phyloP scores from a whole-genome alignment of 2,888 invertebrate species.

The Cinara cedri region DNA sequence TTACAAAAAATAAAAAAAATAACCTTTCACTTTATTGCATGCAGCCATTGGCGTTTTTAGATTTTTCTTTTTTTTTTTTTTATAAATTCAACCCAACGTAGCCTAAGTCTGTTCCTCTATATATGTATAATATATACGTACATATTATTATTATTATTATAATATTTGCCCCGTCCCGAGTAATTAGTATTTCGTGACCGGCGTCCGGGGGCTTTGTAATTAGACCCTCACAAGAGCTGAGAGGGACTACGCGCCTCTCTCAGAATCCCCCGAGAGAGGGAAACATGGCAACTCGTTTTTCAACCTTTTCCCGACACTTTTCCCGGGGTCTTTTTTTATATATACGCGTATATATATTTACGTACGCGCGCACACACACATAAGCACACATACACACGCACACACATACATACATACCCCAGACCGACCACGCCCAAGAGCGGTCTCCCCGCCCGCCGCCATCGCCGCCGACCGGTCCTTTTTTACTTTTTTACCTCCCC shows the following conservation, averaged over 20 bases:
- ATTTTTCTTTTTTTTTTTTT: conserved; percentile 29
- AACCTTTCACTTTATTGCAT: not conserved
- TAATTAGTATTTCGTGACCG: conserved; percentile 56
- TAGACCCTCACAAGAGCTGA: conserved; percentile 53
- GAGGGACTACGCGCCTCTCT: conserved; percentile 44
- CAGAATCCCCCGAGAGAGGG: conserved; percentile 55
- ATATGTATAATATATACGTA: conserved; percentile 22
- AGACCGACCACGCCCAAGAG: conserved; percentile 49
- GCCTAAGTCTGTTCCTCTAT: conserved; percentile 33
- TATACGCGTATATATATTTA: not conserved
- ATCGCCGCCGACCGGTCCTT: conserved; percentile 41
- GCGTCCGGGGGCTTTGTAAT: conserved; percentile 56
- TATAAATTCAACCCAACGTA: conserved; percentile 24
- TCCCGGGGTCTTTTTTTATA: conserved; percentile 49
- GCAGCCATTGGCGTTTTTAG: conserved; percentile 39
- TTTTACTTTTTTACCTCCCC: not conserved
- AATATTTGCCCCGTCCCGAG: conserved; percentile 45
- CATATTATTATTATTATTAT: conserved; percentile 14
- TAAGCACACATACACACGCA: no score
- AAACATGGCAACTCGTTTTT: conserved; percentile 57
- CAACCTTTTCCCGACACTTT: conserved; percentile 57
- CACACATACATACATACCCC: not conserved
- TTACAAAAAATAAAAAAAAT: conserved; percentile 15
- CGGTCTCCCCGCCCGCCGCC: conserved; percentile 26
- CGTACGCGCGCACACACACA: not conserved